Percentiles rank a stretch among this genome's conserved stretches.
These are phyloP conservation scores for Drepana arcuata DNA, from an alignment of 1,140 invertebrate genomes.

Conservation along the genomic window DNA sequence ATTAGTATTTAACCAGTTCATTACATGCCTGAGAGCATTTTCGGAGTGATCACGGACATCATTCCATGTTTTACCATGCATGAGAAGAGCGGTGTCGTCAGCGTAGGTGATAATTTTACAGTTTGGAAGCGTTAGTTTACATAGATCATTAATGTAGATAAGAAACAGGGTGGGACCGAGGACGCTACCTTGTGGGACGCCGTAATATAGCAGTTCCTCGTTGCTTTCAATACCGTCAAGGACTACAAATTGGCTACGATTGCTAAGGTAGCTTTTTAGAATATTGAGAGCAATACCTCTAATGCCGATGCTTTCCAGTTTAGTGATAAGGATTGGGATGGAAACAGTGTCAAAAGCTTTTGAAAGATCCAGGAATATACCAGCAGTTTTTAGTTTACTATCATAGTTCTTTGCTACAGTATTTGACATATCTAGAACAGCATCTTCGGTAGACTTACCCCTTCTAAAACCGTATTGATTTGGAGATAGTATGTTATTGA, in stretches of 20 bases:
- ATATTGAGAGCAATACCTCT: neutral
- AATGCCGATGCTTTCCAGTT: neutral
- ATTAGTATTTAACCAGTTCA: neutral
- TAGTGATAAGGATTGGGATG: neutral
- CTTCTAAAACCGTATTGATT: constrained; percentile 1
- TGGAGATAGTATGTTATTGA: neutral
- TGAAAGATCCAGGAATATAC: constrained; percentile 1
- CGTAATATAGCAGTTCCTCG: neutral
- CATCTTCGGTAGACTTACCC: neutral
- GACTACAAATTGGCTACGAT: neutral
- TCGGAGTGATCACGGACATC: neutral
- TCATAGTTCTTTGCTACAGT: neutral
- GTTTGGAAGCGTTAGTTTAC: neutral
- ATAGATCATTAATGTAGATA: neutral
- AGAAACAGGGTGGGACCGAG: neutral
- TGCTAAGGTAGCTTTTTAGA: neutral
- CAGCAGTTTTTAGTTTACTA: neutral
- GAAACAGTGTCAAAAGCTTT: constrained; percentile 5
- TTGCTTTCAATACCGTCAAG: neutral
- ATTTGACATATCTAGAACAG: neutral
- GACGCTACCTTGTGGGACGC: neutral
- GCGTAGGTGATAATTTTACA: neutral
- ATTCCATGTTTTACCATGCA: neutral
- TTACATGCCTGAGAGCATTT: neutral
- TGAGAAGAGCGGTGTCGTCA: neutral